Percentiles rank a stretch among this genome's conserved stretches.
Conservation (phyloP, 2,797 vertebrate genomes). For the Bucorvus abyssinicus region DNA sequence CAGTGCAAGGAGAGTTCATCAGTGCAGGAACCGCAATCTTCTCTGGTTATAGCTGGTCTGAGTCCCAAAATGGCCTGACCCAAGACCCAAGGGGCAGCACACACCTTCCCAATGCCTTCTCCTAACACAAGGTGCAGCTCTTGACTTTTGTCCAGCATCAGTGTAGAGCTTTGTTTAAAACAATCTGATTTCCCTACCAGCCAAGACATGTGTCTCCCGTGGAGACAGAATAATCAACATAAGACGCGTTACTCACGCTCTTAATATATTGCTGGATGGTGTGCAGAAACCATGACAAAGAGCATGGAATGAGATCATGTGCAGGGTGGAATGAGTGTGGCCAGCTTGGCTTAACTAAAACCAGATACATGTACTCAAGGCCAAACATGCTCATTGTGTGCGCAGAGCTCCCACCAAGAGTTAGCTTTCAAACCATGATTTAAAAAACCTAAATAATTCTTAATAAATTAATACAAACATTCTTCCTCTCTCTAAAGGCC, state of each 20-base stretch:
- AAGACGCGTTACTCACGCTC: slow-evolving; percentile 17
- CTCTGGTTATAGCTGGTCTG: background rate
- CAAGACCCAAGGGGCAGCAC: background rate
- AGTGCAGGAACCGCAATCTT: background rate
- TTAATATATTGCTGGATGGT: slow-evolving; percentile 46
- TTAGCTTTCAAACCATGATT: background rate
- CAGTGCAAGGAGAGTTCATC: background rate
- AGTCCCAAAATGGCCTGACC: background rate
- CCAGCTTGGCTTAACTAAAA: slow-evolving; percentile 58
- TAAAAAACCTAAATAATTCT: background rate
- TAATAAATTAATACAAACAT: slow-evolving; percentile 4
- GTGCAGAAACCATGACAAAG: slow-evolving; percentile 44
- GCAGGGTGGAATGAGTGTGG: slow-evolving; percentile 46
- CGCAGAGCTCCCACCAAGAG: slow-evolving; percentile 16
- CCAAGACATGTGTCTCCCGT: slow-evolving; percentile 28
- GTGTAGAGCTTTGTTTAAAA: slow-evolving; percentile 7
- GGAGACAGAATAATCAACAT: slow-evolving; percentile 46
- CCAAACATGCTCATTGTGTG: slow-evolving; percentile 29
- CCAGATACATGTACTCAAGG: slow-evolving; percentile 9
- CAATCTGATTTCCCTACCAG: background rate
- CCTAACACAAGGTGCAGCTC: background rate
- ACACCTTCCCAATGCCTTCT: background rate
- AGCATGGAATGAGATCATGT: slow-evolving; percentile 53
- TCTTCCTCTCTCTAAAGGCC: background rate
- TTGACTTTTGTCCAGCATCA: background rate